Evolutionary conservation across 2,797 vertebrate genomes (phyloP), one percentile per base, ranked within the genome.

Genomic region (Trachurus trachurus): DNA sequence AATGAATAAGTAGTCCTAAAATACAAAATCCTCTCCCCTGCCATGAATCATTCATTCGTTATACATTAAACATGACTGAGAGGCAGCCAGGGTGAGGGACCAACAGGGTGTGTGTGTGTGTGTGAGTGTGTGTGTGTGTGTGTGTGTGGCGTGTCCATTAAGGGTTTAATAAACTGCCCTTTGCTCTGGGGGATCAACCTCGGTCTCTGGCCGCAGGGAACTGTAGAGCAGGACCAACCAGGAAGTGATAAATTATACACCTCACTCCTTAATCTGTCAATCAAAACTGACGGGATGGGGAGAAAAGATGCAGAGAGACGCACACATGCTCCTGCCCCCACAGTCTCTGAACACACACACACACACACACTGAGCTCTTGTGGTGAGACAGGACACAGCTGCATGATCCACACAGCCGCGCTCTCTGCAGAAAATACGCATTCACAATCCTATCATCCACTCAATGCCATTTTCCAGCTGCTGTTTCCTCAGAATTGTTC

Each of bases 1-100:
- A 91, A 93, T 92, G 89, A 93, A 89, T 92, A 90, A 91, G 88
- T 58, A 90, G 83, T 81, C 81, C 76, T 90, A 93, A 93, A 92
- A 91, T 92, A 91, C 78, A 76, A 85, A 91, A 86, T 84, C 87
- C 81, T 87, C 86, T 89, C 90, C 86, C 83, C 81, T 83, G 73
- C 83, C 88, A 95, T 95, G 89, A 95, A 95, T 95, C 93, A 94
- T 95, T 95, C 91, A 95, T 95, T 91, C 85, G 92, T 93, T 87
- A 92, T 92, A 87, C 92, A 95, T 95, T 94, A 95, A 95, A 94
- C 91, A 95, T 95, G 93, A 94, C 90, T 85, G 90, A 88, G 86
- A 81, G 84, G 82, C 82, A 88, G 87, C 86, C 74, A 80, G 74
- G 80, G 76, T 87, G 78, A 77, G 76, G 80, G 67, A 57, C 74